Evolutionary conservation across 2,113 vertebrate genomes (phyloP), one percentile per base, ranked within the genome.

Genomic region (Bombycilla garrulus): DNA sequence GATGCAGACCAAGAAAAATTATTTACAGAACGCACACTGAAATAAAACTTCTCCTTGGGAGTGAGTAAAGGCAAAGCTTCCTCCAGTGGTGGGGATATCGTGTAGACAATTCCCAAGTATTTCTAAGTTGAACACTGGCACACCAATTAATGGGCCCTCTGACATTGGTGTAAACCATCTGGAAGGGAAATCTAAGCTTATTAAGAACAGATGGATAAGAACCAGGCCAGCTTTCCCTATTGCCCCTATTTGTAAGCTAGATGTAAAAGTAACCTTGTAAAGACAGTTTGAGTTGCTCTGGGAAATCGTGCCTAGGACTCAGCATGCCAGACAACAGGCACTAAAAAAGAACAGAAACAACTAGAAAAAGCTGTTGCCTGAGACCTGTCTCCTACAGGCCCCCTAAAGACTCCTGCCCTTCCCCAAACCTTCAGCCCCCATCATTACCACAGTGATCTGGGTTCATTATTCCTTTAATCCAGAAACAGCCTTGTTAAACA

Each of bases 131-230:
- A 95, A 47, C 72, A 74, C 56, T 81, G 54, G 67, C 6, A 4
- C 51, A 47, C 21, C 0, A 0, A 66, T 86, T 92, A 90, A 92
- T 67, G 47, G 29, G 50, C 62, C 86, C 82, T 94, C 72, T 86
- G 86, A 90, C 35, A 84, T 7, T 1, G 4, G 56, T 83, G 60
- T 33, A 95, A 90, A 86, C 47, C 67, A 93, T 86, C 76, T 93
- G 70, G 60, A 90, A 90, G 60, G 64, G 85, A 92, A 90, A 88
- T 74, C 64, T 74, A 51, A 71, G 36, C 47, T 90, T 92, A 92
- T 94, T 93, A 92, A 81, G 76, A 95, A 86, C 95, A 96, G 86
- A 81, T 92, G 86, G 88, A 16, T 81, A 78, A 86, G 60, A 93
- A 62, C 26, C 51, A 94, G 67, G 21, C 73, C 82, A 94, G 47